A percentile compares a stretch with the other conserved stretches of the same genome.
Evolutionary conservation across 2,888 invertebrate genomes (phyloP).

Genomic region (Platynereis dumerilii): DNA sequence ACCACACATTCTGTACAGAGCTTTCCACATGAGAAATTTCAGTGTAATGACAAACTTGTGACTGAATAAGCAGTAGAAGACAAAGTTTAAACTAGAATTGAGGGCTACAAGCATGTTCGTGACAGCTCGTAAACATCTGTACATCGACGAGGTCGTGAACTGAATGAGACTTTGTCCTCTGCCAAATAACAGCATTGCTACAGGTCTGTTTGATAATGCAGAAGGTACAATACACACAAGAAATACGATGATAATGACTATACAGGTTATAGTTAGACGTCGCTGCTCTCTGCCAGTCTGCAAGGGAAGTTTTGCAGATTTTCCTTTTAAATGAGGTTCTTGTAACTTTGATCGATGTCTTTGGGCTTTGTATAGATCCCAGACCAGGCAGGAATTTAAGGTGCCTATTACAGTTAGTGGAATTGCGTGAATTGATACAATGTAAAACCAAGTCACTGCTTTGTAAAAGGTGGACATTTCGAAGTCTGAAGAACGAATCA

Average conservation of each 20-base stretch:
- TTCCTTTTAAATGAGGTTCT: not conserved
- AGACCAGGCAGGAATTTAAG: constrained; percentile 49
- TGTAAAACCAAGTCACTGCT: no score
- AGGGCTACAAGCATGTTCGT: constrained; percentile 52
- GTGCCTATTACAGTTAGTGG: constrained; percentile 45
- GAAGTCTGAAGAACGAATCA: no score
- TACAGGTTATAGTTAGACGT: constrained; percentile 53
- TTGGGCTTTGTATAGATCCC: constrained; percentile 45
- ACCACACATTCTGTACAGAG: no score
- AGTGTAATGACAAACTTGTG: no score
- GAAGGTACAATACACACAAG: constrained; percentile 55
- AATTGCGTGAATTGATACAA: constrained; percentile 45
- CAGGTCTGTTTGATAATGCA: no score
- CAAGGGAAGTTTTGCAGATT: not conserved
- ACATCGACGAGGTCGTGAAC: no score
- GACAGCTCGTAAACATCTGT: constrained; percentile 42
- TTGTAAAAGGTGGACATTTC: no score
- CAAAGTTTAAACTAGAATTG: constrained; percentile 56
- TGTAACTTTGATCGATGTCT: no score
- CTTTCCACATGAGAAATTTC: no score
- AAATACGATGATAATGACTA: constrained; percentile 54
- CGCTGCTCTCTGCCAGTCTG: constrained; percentile 48
- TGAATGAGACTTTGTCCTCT: no score
- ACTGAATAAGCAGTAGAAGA: constrained; percentile 57
- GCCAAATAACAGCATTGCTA: constrained; percentile 48